Evolutionary conservation across 2,797 vertebrate genomes (phyloP).

Genomic region (Graptemys geographica): DNA sequence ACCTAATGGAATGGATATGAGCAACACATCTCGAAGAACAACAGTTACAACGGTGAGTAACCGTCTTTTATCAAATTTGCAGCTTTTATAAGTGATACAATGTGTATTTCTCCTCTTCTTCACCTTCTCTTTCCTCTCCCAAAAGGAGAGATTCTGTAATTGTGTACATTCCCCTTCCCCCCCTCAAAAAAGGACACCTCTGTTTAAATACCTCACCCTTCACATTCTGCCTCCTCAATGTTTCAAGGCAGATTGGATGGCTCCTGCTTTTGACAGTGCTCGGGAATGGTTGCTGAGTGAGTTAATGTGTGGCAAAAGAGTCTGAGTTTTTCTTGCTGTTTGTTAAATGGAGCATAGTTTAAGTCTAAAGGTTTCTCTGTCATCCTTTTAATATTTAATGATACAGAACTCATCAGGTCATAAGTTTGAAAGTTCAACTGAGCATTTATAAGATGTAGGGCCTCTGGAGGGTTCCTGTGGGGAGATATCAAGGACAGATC

Average conservation of each 20-base stretch:
- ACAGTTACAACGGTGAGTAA: too few species aligned
- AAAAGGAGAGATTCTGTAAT: background rate
- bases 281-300: background rate
- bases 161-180: accelerated
- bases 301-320: constrained; percentile 19
- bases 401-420: background rate
- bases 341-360: background rate
- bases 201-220: background rate
- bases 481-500: background rate
- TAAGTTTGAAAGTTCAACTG: background rate
- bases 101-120: background rate
- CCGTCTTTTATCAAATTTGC: background rate
- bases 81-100: background rate
- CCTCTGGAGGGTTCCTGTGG: background rate
- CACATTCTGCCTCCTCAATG: background rate
- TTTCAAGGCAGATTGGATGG: background rate
- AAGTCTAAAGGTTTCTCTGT: background rate
- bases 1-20: too few species aligned
- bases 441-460: background rate
- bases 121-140: background rate
- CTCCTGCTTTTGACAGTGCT: background rate
- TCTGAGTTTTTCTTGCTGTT: background rate
- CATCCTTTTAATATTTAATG: background rate
- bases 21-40: too few species aligned
- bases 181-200: background rate